Evolutionary conservation across 2,113 vertebrate genomes (phyloP), one percentile per base, ranked within the genome.

Genomic region (Salvelinus sp.): DNA sequence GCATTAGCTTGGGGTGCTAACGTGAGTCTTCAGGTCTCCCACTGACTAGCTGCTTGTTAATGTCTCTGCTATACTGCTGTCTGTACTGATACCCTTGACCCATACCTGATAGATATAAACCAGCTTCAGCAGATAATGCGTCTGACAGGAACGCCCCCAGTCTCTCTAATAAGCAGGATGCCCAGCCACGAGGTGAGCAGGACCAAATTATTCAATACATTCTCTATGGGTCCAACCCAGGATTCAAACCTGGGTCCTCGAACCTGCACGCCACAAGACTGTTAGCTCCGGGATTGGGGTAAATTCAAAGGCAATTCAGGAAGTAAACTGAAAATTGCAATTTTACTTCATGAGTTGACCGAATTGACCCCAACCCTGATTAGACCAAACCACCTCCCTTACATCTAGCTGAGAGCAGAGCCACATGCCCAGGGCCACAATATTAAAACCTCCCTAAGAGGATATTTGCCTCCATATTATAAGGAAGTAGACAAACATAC

Each of bases 111-210:
- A 99, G 98, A 99, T 95, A 99, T 98, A 97, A 99, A 99, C 96
- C 97, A 99, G 93, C 98, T 99, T 94, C 98, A 98, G 93, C 97
- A 99, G 96, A 99, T 99, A 94, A 98, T 99, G 96, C 96, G 97
- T 88, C 96, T 99, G 94, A 99, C 97, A 89, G 97, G 98, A 94
- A 99, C 97, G 58, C 98, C 97, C 91, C 97, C 98, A 90, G 94
- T 95, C 75, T 95, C 96, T 91, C 96, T 99, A 94, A 98, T 99
- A 95, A 98, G 95, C 96, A 98, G 98, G 96, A 99, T 99, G 97
- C 97, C 96, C 93, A 98, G 98, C 92, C 95, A 96, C 12, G 98
- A 99, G 98, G 98, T 99, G 98, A 99, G 98, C 89, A 84, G 88
- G 83, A 86, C 74, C 69, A 63, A 71, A 73, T 20, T 63, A 73